Evolutionary conservation across 2,888 invertebrate species (phyloP), one percentile per base, ranked within the genome.

Genomic region (Meiosimyza decipiens): DNA sequence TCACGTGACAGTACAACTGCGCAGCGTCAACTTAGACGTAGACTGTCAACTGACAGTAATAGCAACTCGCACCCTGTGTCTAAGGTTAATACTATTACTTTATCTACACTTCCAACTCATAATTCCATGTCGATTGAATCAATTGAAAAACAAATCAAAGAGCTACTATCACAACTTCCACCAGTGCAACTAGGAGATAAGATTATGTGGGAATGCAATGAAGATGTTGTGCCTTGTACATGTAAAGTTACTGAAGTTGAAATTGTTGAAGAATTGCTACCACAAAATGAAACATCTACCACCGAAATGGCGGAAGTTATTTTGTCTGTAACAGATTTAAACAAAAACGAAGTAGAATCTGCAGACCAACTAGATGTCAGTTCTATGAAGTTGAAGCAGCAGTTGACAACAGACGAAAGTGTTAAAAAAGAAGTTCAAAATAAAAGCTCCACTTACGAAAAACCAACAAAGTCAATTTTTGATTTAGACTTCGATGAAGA

Each of bases 401-500:
- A 4, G 67, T 51, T 28, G 71, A 73, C 9, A 57, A 74, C 6
- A 52, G 66, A 1, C 2, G 18, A 11, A 57, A 28, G 6, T 52
- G 22, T 15, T 47, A 4, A 9, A 47, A 47, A n/a, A 47, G 9
- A 63, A 16, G 9, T 9, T 51, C n/a, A 28, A 49, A 13, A n/a
- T 22, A 49, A 60, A 12, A 49, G 13, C 33, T 28, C 57, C 74
- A 18, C 65, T 68, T 62, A 1, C 40, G 40, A 69, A 59, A 86
- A 83, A 74, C 83, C 83, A 12, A 80, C 81, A 0, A 87, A 85
- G 73, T 87, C 87, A 1, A 87, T 87, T 71, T 87, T 87, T 77
- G 87, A 87, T 80, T 78, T 87, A 40, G 87, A 87, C 77, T 87
- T 86, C 72, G 87, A 87, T 68, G 87, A 86, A 7, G 86, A 84